Base-by-base conservation (phyloP, 2,888 invertebrate species). In the Mayetiola destructor region DNA sequence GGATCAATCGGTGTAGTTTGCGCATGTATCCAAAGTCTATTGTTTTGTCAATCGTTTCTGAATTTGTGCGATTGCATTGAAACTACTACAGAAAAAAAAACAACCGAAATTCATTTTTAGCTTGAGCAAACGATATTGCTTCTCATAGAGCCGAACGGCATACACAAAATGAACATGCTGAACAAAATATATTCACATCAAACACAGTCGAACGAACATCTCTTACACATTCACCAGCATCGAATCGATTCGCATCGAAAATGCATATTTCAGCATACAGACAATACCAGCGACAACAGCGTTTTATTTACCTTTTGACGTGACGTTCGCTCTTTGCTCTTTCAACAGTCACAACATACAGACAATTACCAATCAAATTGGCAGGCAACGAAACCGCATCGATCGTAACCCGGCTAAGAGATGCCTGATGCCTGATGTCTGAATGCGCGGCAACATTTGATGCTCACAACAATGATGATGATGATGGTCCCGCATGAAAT, bases 261-360 rank as follows among this genome's bases (percentile, higher is more conserved):
- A n/a, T 27, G 9, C 27, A 9, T n/a, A n/a, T n/a, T n/a, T n/a
- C n/a, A n/a, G n/a, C n/a, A n/a, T n/a, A n/a, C n/a, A n/a, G n/a
- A n/a, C n/a, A n/a, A n/a, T n/a, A n/a, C n/a, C n/a, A n/a, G n/a
- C n/a, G n/a, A n/a, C n/a, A n/a, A n/a, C n/a, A n/a, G n/a, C 48
- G 27, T 27, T 48, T 27, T 48, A 48, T 48, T 48, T 48, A 48
- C 48, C 48, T 48, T 48, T 48, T 48, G 48, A 48, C 48, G 48
- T 48, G 48, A n/a, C n/a, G n/a, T n/a, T n/a, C n/a, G n/a, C n/a
- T n/a, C n/a, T n/a, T n/a, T 48, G 48, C 48, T 48, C 48, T 48
- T 48, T 48, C 23, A 48, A 23, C 16, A 48, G n/a, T n/a, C n/a
- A n/a, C n/a, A n/a, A n/a, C n/a, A n/a, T n/a, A n/a, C n/a, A n/a